A percentile compares a stretch with the other conserved stretches of the same genome.
These are phyloP conservation scores for Willisornis vidua DNA, from an alignment of 2,113 vertebrate genomes.

Conservation along the genomic window DNA sequence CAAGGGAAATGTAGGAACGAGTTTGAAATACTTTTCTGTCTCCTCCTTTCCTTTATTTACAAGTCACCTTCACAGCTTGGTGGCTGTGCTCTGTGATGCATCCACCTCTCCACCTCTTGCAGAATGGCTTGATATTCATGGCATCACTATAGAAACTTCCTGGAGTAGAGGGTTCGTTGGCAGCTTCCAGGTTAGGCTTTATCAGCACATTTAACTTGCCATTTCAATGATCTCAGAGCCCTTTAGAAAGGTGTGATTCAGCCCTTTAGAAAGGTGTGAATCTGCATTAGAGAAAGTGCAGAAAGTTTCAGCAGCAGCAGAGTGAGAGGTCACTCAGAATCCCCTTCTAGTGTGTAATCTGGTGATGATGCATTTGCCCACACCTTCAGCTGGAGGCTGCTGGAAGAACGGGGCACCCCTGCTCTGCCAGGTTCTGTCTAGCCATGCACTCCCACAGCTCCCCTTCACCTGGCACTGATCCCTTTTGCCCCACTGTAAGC, in stretches of 20 bases:
- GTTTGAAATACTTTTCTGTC: neutral
- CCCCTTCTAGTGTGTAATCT: neutral
- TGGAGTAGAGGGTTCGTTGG: neutral
- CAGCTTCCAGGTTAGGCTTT: neutral
- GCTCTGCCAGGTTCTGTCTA: neutral
- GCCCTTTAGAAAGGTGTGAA: neutral
- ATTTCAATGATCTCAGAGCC: neutral
- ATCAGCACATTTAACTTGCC: neutral
- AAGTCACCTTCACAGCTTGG: neutral
- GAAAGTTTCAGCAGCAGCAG: neutral
- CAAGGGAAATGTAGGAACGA: neutral
- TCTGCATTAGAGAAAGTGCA: neutral
- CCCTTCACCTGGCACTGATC: accelerated
- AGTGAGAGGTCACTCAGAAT: neutral
- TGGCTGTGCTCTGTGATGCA: neutral
- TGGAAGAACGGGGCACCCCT: neutral
- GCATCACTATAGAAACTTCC: neutral
- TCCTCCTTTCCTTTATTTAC: neutral
- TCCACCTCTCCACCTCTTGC: neutral
- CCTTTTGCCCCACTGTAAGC: neutral
- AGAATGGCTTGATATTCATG: neutral
- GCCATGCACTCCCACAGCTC: accelerated
- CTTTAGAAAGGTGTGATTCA: neutral
- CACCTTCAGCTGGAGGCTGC: neutral
- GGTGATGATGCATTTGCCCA: neutral